Conservation (phyloP, 2,888 invertebrate genomes). For the Asteroscopus sphinx region DNA sequence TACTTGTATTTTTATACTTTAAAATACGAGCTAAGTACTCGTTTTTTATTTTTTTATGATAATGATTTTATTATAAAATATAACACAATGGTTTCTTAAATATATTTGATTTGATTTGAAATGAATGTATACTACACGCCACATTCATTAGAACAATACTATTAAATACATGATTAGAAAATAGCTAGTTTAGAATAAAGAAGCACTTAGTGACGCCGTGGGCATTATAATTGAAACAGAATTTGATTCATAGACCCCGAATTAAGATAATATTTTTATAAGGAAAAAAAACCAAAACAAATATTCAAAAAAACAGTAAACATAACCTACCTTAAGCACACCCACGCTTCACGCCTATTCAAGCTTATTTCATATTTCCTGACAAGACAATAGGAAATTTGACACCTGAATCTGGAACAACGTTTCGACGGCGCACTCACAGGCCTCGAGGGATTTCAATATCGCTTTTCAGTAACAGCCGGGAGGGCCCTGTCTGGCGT, state of each 20-base stretch:
- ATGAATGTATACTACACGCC: too few species aligned
- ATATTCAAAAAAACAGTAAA: not conserved
- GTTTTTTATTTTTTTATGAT: too few species aligned
- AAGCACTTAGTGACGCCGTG: too few species aligned
- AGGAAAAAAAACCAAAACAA: not conserved
- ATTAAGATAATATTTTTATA: not conserved
- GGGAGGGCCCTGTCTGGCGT: conserved; percentile 41
- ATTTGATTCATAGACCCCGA: too few species aligned
- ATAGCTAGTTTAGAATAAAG: too few species aligned
- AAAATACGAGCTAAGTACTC: too few species aligned
- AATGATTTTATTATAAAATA: too few species aligned
- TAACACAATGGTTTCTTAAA: too few species aligned
- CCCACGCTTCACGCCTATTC: conserved; percentile 24
- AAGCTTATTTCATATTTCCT: conserved; percentile 57
- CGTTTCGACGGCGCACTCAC: conserved; percentile 53
- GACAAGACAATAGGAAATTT: conserved; percentile 69
- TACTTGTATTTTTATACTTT: conserved; percentile 1
- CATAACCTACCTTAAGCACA: conserved; percentile 30
- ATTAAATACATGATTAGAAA: too few species aligned
- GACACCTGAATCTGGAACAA: conserved; percentile 65
- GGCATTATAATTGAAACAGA: too few species aligned
- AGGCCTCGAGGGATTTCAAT: conserved; percentile 58
- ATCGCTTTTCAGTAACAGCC: conserved; percentile 60
- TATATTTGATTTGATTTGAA: too few species aligned
- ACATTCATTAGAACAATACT: too few species aligned